Conservation (phyloP, 2,797 vertebrate species). For the Xenops minutus region DNA sequence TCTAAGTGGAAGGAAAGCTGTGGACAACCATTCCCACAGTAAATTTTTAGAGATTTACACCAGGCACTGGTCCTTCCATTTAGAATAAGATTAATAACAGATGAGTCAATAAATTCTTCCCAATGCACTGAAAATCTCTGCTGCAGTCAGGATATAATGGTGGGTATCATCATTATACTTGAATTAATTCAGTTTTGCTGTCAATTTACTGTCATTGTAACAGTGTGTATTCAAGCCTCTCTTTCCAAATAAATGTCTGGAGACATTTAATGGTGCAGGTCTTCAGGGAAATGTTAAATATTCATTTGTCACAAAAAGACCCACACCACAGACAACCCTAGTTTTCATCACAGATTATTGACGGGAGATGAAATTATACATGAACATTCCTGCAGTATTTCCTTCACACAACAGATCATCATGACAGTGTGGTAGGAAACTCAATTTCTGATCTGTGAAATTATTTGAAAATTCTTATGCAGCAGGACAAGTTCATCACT, state of each 20-base stretch:
- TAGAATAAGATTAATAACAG: not conserved
- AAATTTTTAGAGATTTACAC: not conserved
- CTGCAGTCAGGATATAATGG: not conserved
- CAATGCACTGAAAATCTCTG: not conserved
- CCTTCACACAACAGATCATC: not conserved
- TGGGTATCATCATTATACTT: not conserved
- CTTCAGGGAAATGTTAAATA: not conserved
- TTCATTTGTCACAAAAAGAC: not conserved
- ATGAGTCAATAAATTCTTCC: not conserved
- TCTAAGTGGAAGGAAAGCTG: not conserved
- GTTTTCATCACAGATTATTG: not conserved
- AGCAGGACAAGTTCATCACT: not conserved
- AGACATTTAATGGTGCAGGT: not conserved
- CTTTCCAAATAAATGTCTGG: not conserved
- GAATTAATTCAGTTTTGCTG: not conserved
- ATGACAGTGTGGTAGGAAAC: not conserved
- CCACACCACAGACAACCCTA: accelerated
- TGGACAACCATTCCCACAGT: not conserved
- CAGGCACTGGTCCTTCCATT: not conserved
- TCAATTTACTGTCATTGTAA: not conserved
- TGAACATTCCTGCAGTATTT: not conserved
- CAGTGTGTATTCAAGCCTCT: not conserved
- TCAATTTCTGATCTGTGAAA: not conserved
- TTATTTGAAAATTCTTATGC: not conserved
- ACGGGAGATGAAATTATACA: not conserved